Percentiles rank a stretch among this genome's conserved stretches.
phyloP scores from a whole-genome alignment of 2,797 vertebrate species.

The Typhlichthys eigenmanni region DNA sequence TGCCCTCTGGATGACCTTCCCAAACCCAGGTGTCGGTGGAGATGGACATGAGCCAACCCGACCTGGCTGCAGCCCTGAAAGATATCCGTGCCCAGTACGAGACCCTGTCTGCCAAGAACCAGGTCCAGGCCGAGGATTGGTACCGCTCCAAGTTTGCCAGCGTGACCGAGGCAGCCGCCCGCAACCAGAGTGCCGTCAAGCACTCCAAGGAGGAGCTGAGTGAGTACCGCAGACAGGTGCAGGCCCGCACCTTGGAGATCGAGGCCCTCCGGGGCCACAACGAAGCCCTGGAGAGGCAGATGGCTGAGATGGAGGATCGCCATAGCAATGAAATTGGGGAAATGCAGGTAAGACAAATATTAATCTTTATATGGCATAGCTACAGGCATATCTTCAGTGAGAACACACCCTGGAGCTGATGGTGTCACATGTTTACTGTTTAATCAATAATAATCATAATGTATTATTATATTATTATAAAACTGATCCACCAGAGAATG shows the following conservation, averaged over 20 bases:
- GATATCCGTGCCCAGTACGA: conserved; percentile 83
- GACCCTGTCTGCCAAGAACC: conserved; percentile 79
- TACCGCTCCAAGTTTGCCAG: conserved; percentile 81
- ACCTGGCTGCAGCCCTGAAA: conserved; percentile 79
- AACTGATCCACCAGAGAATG: too few species aligned
- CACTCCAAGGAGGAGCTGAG: conserved; percentile 82
- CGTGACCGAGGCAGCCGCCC: conserved; percentile 75
- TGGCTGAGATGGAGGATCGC: conserved; percentile 81
- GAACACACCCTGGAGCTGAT: too few species aligned
- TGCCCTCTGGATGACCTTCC: background rate
- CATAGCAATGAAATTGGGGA: conserved; percentile 76
- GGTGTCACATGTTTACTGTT: too few species aligned
- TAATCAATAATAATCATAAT: too few species aligned
- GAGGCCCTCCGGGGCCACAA: conserved; percentile 81
- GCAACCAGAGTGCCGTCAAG: conserved; percentile 80
- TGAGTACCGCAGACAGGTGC: conserved; percentile 83
- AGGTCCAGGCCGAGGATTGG: conserved; percentile 82
- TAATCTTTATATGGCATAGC: too few species aligned
- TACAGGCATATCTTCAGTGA: too few species aligned
- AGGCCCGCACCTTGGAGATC: conserved; percentile 81
- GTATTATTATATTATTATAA: too few species aligned
- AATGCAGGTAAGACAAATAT: conserved; percentile 72
- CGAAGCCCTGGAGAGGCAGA: conserved; percentile 81
- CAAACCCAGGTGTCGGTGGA: conserved; percentile 76
- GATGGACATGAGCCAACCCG: conserved; percentile 81